Evolutionary conservation across 1,140 invertebrate species (phyloP).

Genomic region (Whitmania pigra): DNA sequence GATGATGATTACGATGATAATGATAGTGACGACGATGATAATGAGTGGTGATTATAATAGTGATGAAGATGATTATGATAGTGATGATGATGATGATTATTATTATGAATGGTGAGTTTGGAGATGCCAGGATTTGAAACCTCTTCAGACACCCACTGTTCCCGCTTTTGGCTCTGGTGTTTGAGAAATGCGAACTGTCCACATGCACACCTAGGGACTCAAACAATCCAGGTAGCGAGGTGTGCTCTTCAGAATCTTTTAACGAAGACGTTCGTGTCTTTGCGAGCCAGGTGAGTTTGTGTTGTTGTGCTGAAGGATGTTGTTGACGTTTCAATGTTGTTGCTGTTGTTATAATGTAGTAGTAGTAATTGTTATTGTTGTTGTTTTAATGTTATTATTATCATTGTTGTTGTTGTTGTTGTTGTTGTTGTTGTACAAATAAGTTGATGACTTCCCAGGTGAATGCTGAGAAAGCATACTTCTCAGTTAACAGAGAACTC

Average conservation of each 20-base stretch:
- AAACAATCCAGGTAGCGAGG: constrained; percentile 71
- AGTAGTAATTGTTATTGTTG: too few species aligned
- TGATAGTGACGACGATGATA: neutral
- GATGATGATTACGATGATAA: neutral
- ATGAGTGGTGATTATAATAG: neutral
- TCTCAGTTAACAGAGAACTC: constrained; percentile 18
- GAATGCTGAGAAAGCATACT: constrained; percentile 17
- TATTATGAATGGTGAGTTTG: neutral
- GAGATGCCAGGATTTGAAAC: neutral
- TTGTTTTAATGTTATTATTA: too few species aligned
- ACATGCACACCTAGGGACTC: constrained; percentile 95
- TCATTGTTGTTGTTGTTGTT: too few species aligned
- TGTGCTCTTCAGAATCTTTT: constrained; percentile 95
- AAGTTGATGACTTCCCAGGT: neutral
- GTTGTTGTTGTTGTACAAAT: too few species aligned
- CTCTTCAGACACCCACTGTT: constrained; percentile 78
- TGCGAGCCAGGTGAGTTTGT: constrained; percentile 74
- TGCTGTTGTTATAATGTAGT: too few species aligned
- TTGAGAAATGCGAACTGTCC: constrained; percentile 98
- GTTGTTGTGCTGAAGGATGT: too few species aligned
- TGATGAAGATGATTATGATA: neutral
- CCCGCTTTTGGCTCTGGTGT: constrained; percentile 90
- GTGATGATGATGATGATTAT: neutral
- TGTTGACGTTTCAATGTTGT: too few species aligned
- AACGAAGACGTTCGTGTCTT: constrained; percentile 98